Conservation (phyloP, 2,797 vertebrate species). For the Chelon labrosus region DNA sequence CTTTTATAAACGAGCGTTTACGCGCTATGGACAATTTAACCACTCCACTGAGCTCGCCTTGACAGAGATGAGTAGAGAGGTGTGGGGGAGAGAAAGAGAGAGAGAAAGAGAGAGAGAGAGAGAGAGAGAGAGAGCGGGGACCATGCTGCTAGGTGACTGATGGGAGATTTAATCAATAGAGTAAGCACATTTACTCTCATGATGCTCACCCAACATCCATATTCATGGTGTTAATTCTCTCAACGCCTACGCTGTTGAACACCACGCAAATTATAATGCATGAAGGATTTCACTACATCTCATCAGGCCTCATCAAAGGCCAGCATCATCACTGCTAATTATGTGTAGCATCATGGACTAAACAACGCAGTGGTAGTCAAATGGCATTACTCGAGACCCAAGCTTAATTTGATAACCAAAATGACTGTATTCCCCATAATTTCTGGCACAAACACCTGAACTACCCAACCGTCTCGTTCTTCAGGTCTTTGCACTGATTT, state of each 20-base stretch:
- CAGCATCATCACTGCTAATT: conserved; percentile 73
- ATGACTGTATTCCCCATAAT: conserved; percentile 31
- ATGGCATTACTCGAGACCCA: conserved; percentile 41
- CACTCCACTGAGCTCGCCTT: conserved; percentile 82
- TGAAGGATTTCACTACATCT: conserved; percentile 76
- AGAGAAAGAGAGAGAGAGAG: conserved; percentile 16
- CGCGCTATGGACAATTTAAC: conserved; percentile 88
- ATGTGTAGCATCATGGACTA: conserved; percentile 57
- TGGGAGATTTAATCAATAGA: conserved; percentile 84
- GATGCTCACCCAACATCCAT: conserved; percentile 79
- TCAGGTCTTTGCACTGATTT: conserved; percentile 2
- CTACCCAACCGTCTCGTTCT: conserved; percentile 16
- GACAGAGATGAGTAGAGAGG: conserved; percentile 80
- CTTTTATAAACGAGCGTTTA: conserved; percentile 89
- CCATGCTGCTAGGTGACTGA: conserved; percentile 73
- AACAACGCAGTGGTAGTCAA: conserved; percentile 49
- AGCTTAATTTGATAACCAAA: conserved; percentile 59
- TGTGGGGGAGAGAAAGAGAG: conserved; percentile 24
- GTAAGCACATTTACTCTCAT: conserved; percentile 83
- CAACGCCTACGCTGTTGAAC: conserved; percentile 71
- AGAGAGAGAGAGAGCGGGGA: conserved; percentile 40
- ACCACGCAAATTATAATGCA: conserved; percentile 72
- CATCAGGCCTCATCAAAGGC: conserved; percentile 76
- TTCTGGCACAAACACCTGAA: conserved; percentile 35
- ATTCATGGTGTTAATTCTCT: conserved; percentile 81